Base-by-base conservation (phyloP, 2,888 invertebrate species). In the Protonemura montana region DNA sequence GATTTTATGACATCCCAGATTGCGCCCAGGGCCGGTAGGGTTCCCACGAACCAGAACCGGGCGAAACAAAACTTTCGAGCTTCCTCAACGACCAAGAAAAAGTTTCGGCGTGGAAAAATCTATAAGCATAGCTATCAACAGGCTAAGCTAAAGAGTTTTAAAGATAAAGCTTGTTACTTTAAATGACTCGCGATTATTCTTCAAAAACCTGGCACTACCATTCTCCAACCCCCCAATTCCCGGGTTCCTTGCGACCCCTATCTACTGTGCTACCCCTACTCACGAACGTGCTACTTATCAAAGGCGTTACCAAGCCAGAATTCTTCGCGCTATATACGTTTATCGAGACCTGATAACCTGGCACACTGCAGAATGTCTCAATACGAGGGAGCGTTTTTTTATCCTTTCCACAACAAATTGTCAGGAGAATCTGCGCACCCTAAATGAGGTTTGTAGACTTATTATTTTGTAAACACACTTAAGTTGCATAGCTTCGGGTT, bases 221-320 rank as follows among this genome's bases (percentile, higher is more conserved):
- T 84, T 59, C 84, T 26, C 84, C 29, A 6, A 6, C 78, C 78
- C 28, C 26, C 28, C 76, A 5, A 78, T 6, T 1, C 28, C 78
- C 28, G 21, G 6, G 10, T 10, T 41, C 42, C 42, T 28, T n/a
- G 35, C 26, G n/a, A 13, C 82, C 41, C 42, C 35, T 41, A 30
- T 27, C 42, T 29, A 27, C 76, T 30, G 13, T n/a, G 25, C 30
- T 27, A 7, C 76, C 84, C 84, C 83, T 25, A 27, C 26, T 59
- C n/a, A 28, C 0, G 84, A 84, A 84, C 86, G 86, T 35, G 86
- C 29, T 84, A 84, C 77, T 78, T 86, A 83, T 86, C 83, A 86
- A 86, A 86, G 86, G 59, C 76, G 83, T 83, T 86, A 86, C 83
- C 26, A 82, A 76, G 59, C 35, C 77, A 82, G 41, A 35, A 42